Percentiles rank a stretch among this genome's conserved stretches.
Evolutionary conservation across 2,888 invertebrate species (phyloP).

Genomic region (Crepidodera aurea): DNA sequence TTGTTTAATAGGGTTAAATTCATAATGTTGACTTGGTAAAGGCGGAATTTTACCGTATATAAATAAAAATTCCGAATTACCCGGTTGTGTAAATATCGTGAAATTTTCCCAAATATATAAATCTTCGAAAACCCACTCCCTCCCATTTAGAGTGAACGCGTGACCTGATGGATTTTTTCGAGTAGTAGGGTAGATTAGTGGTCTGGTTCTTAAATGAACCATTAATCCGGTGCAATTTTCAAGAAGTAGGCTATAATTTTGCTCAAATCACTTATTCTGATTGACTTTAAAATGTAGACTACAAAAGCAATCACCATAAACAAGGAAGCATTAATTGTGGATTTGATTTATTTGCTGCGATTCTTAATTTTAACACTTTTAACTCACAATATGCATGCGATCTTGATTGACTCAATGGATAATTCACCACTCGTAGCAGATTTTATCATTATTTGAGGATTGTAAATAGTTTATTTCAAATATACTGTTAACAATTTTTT

Average conservation of each 20-base stretch:
- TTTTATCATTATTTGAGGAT: too few relatives aligned
- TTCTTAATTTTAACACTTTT: constrained; percentile 2
- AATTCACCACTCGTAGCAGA: too few relatives aligned
- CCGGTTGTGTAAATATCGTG: neutral
- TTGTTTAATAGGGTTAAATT: too few relatives aligned
- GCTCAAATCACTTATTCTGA: constrained; percentile 41
- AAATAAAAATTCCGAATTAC: too few relatives aligned
- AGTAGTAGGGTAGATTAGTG: constrained; percentile 29
- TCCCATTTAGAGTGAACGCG: constrained; percentile 29
- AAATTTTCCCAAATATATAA: constrained; percentile 23
- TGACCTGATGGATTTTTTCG: constrained; percentile 34
- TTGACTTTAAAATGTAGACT: constrained; percentile 39
- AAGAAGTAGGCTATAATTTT: constrained; percentile 37
- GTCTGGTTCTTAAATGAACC: constrained; percentile 31
- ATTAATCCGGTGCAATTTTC: constrained; percentile 35
- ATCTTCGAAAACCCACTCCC: constrained; percentile 21
- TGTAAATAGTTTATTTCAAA: too few relatives aligned
- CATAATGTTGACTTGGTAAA: too few relatives aligned
- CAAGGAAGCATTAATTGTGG: constrained; percentile 33
- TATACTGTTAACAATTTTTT: too few relatives aligned
- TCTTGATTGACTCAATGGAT: too few relatives aligned
- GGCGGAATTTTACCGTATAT: too few relatives aligned
- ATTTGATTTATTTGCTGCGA: constrained; percentile 30
- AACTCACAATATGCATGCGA: constrained; percentile 2
- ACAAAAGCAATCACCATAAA: constrained; percentile 36